Evolutionary conservation across 2,113 vertebrate genomes (phyloP).

Genomic region (Hemibagrus wyckioides): DNA sequence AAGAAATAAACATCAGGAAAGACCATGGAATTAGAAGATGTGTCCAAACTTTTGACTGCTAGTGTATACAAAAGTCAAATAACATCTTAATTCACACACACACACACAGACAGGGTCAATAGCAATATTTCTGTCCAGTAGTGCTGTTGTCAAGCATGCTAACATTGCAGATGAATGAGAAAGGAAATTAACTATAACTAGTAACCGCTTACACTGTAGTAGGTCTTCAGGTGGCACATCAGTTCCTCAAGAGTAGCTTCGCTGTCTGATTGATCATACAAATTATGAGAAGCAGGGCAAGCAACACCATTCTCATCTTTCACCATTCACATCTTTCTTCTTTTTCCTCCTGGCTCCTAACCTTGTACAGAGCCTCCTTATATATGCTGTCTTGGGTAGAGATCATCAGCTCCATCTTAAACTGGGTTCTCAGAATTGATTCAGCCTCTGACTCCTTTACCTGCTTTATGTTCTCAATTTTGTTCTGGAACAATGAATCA

Average conservation of each 20-base stretch:
- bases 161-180: background rate
- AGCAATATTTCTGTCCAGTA: no score
- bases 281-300: background rate
- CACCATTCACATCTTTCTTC: no score
- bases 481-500: slow-evolving; percentile 64
- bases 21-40: no score
- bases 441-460: slow-evolving; percentile 69
- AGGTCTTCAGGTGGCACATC: slow-evolving; percentile 64
- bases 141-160: no score
- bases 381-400: slow-evolving; percentile 84
- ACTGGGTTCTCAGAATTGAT: slow-evolving; percentile 73
- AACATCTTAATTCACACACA: no score
- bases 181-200: background rate
- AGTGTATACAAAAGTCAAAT: no score
- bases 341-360: slow-evolving; percentile 38
- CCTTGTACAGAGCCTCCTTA: slow-evolving; percentile 25
- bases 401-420: slow-evolving; percentile 83
- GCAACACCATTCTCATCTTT: background rate
- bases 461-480: slow-evolving; percentile 74
- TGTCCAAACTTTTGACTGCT: no score
- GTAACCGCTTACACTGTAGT: slow-evolving; percentile 64
- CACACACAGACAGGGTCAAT: no score
- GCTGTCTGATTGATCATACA: slow-evolving; percentile 7
- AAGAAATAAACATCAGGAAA: no score
- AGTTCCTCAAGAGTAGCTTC: slow-evolving; percentile 59